Conservation (phyloP, 1,140 invertebrate species). For the Nebria ingens region DNA sequence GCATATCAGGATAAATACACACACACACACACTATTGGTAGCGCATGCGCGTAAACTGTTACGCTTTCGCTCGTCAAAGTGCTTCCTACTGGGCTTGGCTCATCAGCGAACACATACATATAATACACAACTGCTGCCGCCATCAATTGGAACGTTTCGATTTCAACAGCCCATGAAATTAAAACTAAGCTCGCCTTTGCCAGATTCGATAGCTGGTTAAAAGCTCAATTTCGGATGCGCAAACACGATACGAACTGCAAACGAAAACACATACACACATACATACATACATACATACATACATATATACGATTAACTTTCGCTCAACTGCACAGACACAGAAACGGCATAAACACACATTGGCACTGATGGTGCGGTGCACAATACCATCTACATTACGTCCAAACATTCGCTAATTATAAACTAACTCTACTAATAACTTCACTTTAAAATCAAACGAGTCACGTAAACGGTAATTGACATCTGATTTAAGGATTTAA, state of each 20-base stretch:
- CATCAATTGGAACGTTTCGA: slow-evolving; percentile 6
- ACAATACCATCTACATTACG: no score
- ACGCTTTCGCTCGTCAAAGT: neutral
- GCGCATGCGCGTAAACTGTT: neutral
- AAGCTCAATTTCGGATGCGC: neutral
- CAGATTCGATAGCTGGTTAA: neutral
- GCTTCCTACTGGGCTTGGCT: neutral
- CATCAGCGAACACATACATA: neutral
- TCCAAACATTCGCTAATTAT: no score
- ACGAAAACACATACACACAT: neutral
- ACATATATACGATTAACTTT: neutral
- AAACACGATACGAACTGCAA: no score
- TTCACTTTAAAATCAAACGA: no score
- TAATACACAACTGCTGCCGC: no score
- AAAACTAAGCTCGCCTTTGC: slow-evolving; percentile 3
- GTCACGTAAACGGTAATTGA: no score
- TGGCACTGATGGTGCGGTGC: no score
- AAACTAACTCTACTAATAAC: no score
- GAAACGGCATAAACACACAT: no score
- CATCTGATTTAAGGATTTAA: no score
- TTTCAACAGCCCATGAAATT: slow-evolving; percentile 3
- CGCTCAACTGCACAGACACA: neutral
- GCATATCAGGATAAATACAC: neutral
- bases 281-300: no score
- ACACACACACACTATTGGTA: no score